Percentiles rank a stretch among this genome's conserved stretches.
phyloP scores from a whole-genome alignment of 92 coral and sea anemone species.

The Parazoanthus atlanticus region DNA sequence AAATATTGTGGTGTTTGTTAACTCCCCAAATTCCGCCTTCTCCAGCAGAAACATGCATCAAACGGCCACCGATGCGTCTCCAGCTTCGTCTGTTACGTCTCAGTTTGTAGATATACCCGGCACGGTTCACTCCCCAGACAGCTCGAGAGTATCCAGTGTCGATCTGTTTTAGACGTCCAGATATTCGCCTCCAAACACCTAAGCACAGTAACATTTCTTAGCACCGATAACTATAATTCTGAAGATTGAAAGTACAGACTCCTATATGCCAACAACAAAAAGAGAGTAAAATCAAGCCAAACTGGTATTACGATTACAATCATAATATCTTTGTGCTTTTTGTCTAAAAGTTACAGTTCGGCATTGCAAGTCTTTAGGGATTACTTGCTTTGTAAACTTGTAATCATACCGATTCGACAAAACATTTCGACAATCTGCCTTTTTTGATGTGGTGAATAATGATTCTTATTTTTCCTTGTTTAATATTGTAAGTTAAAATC shows the following conservation, averaged over 20 bases:
- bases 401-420: no score
- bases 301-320: no score
- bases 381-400: no score
- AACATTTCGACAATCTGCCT: no score
- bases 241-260: neutral
- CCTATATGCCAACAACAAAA: neutral
- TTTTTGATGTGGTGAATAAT: no score
- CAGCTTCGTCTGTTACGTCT: conserved; percentile 35
- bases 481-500: no score
- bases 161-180: conserved; percentile 29
- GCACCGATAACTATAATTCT: neutral
- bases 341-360: no score
- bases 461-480: no score
- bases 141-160: conserved; percentile 41
- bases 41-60: conserved; percentile 51
- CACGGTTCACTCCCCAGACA: conserved; percentile 39
- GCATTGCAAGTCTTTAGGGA: no score
- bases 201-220: neutral
- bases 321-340: no score
- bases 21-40: conserved; percentile 58
- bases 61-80: conserved; percentile 32
- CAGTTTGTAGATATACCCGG: conserved; percentile 35
- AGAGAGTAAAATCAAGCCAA: no score
- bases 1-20: conserved; percentile 17
- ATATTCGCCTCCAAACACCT: conserved; percentile 32